Base-by-base conservation (phyloP, 1,140 invertebrate genomes). In the Amphibalanus amphitrite region DNA sequence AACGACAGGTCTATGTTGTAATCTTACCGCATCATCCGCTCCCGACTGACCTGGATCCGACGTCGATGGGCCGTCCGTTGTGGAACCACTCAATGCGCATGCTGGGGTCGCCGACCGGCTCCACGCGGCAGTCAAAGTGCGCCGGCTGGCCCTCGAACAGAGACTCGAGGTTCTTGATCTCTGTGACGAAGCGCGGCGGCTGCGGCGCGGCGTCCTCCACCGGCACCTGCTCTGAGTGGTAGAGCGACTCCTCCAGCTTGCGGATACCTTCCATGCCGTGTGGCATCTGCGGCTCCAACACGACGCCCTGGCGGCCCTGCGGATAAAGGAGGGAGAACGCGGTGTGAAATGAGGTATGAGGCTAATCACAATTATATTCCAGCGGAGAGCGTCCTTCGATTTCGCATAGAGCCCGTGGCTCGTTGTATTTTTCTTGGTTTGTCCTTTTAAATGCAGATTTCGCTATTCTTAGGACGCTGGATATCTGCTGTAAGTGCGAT, bases 61-160 rank as follows among this genome's bases (percentile, higher is more conserved):
- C 38, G 38, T 38, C 38, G 38, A 38, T 38, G 38, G 38, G 38
- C 38, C 87, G 85, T 26, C 93, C 93, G 80, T 96, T 94, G 75
- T 91, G 88, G 86, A 90, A 95, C 93, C 94, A 97, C 79, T 96
- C 92, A 74, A 95, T 92, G 65, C 89, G 84, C 90, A 94, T 92
- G 0, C 88, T 87, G 17, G 91, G 83, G 82, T 95, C 92, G 70
- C 88, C 88, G 0, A 89, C 86, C 13, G 92, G 92, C 78, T 94
- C 91, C 0, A 95, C 90, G 65, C 90, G 85, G 77, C 91, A 93
- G 76, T 96, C 93, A 76, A 96, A 96, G 80, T 96, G 92, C 77
- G 90, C 89, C 3, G 91, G 85, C 73, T 89, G 89, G 59, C 90
- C 89, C 85, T 97, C 94, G 70, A 78, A 74, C 30, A 75, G 64